Evolutionary conservation across 64 coral and sea anemone genomes (phyloP).

Genomic region (Orbicella faveolata): DNA sequence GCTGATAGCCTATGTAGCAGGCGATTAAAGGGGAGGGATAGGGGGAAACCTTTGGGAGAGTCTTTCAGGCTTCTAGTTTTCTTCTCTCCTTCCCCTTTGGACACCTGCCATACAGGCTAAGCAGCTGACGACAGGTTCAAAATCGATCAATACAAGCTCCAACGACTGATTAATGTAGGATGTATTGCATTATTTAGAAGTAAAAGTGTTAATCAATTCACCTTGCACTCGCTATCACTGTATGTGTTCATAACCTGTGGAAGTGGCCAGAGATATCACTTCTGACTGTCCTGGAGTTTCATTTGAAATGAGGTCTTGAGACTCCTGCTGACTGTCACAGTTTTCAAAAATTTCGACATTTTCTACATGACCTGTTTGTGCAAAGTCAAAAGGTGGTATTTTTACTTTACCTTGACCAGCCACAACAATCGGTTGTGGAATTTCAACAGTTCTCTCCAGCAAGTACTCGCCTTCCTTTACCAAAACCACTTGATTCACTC

Average conservation of each 20-base stretch:
- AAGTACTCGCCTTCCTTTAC: constrained; percentile 17
- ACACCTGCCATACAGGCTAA: too few species aligned
- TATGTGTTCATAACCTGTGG: background rate
- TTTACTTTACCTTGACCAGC: constrained; percentile 6
- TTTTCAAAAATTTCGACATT: background rate
- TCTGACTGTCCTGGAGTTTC: background rate
- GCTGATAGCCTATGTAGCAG: too few species aligned
- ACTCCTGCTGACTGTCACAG: background rate
- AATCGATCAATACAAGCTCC: too few species aligned
- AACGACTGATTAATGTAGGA: too few species aligned
- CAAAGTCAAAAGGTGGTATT: constrained; percentile 5
- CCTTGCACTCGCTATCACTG: background rate
- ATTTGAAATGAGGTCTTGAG: background rate
- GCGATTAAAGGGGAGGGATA: too few species aligned
- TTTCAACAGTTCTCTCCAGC: background rate
- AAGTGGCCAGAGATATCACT: background rate
- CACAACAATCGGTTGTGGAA: background rate
- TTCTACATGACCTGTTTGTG: background rate
- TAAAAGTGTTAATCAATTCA: background rate
- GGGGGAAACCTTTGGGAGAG: too few species aligned
- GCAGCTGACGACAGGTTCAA: too few species aligned
- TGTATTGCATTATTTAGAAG: too few species aligned
- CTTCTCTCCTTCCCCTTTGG: too few species aligned
- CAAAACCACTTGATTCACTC: constrained; percentile 6
- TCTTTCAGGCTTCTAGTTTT: too few species aligned